Evolutionary conservation across 37 sponge, comb jelly and placozoan species (phyloP), one percentile per base, ranked within the genome.

Genomic region (Agelas oroides): DNA sequence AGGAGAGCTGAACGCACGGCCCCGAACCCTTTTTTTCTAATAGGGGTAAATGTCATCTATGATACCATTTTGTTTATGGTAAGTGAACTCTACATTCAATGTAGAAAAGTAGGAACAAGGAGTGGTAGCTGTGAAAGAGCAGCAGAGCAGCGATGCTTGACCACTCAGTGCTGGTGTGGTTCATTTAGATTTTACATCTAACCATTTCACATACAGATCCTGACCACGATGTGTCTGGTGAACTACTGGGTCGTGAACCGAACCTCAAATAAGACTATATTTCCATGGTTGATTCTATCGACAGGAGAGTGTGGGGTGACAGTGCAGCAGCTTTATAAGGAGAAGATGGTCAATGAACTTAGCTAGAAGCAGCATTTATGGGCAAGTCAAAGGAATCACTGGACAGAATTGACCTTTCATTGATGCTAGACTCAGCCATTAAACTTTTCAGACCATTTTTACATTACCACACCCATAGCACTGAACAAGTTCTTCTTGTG

Each of bases 201-300:
- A 5, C 11, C 25, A 33, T 67, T 32, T 33, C 69, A 14, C 3
- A 6, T 67, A 1, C 73, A 72, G 73, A 2, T 72, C 21, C 73
- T 72, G 53, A 53, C 60, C 18, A 58, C 60, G 57, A 76, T 76
- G 76, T 57, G 13, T 76, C 61, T 78, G 41, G 65, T 78, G 65
- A 78, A 78, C 53, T 78, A 65, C 52, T 40, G 79, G 59, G 77
- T 77, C 28, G 17, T 37, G 25, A 60, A 63, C 65, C 21, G 52
- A 1, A 23, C 65, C 1, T 21, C 30, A 64, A 78, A 64, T 38
- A 62, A 37, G 23, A 78, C 65, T 23, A 3, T 78, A 2, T 64
- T 78, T 23, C 79, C 79, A 8, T 78, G 79, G 79, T 46, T 27
- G 2, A 78, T 78, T 39, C 40, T 78, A 15, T 63, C 79, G 13